Evolutionary conservation across 2,888 invertebrate genomes (phyloP), one percentile per base, ranked within the genome.

Genomic region (Ypsolopha scabrella): DNA sequence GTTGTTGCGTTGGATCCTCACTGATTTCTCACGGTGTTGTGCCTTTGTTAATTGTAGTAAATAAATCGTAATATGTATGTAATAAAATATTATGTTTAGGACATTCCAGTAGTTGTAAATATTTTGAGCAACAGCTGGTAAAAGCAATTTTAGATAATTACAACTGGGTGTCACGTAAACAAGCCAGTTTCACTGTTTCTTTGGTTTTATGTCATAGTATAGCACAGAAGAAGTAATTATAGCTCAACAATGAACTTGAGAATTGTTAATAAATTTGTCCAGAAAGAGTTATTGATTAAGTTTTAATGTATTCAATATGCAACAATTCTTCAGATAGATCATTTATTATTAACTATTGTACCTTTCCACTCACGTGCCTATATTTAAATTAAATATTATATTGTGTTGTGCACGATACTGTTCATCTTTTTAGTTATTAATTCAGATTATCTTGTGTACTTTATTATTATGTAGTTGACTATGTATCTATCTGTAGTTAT

Each of bases 291-390:
- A 24, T 24, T 24, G 24, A 24, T 24, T 24, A 3, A 24, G 24
- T 24, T 24, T 24, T 24, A 24, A 24, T 24, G n/a, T 24, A 4
- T 24, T 24, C 24, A 24, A 4, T 24, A 24, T 24, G 24, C 24
- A 24, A 24, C 4, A 24, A 24, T 24, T 24, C 24, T 24, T 24
- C 4, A 24, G 24, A 24, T 24, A 3, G 24, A 24, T 24, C 24
- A 2, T 24, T 24, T 24, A 24, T 24, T 24, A 24, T 3, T 24
- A 24, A 24, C 24, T 24, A 24, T 24, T 62, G 59, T 60, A 46
- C 35, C 36, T 52, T 74, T 68, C 74, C 75, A 80, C 72, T 75
- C 75, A 77, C 74, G 85, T 85, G 85, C 85, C 85, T 85, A 75
- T 75, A 74, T 74, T 63, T 65, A 60, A 59, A 57, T 60, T 58